Evolutionary conservation across 2,797 vertebrate species (phyloP).

Genomic region (Spinibarbus caldwelli): DNA sequence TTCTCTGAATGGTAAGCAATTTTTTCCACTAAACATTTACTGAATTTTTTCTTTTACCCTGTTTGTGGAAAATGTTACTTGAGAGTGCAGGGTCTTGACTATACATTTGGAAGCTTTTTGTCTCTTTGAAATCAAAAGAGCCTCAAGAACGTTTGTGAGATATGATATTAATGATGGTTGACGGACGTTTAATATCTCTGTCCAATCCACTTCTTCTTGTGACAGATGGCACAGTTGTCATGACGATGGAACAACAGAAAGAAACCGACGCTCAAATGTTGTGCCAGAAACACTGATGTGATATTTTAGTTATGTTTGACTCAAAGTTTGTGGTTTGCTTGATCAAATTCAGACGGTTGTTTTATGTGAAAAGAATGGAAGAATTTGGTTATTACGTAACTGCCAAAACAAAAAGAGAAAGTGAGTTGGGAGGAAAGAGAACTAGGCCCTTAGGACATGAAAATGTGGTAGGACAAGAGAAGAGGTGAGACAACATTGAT

Average conservation of each 20-base stretch:
- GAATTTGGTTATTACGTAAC: slow-evolving; percentile 45
- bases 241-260: slow-evolving; percentile 50
- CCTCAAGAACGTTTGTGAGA: slow-evolving; percentile 19
- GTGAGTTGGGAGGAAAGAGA: not conserved
- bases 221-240: slow-evolving; percentile 61
- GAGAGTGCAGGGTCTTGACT: not conserved
- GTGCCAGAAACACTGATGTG: slow-evolving; percentile 48
- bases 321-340: slow-evolving; percentile 43
- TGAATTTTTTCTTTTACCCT: not conserved
- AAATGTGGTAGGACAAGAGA: slow-evolving; percentile 46
- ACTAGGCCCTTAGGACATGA: slow-evolving; percentile 12
- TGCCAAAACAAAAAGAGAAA: slow-evolving; percentile 36
- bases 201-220: slow-evolving; percentile 47
- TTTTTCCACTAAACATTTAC: not conserved
- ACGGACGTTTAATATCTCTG: slow-evolving; percentile 52
- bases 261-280: slow-evolving; percentile 34
- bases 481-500: slow-evolving; percentile 32
- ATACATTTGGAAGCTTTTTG: slow-evolving; percentile 8
- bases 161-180: slow-evolving; percentile 28
- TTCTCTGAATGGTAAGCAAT: not conserved
- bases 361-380: slow-evolving; percentile 37
- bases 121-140: slow-evolving; percentile 27
- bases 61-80: not conserved
- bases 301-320: slow-evolving; percentile 48
- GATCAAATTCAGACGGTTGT: slow-evolving; percentile 49